These are phyloP conservation scores for Phalloptychus januarius DNA, from an alignment of 2,797 vertebrate species.

Conservation along the genomic window DNA sequence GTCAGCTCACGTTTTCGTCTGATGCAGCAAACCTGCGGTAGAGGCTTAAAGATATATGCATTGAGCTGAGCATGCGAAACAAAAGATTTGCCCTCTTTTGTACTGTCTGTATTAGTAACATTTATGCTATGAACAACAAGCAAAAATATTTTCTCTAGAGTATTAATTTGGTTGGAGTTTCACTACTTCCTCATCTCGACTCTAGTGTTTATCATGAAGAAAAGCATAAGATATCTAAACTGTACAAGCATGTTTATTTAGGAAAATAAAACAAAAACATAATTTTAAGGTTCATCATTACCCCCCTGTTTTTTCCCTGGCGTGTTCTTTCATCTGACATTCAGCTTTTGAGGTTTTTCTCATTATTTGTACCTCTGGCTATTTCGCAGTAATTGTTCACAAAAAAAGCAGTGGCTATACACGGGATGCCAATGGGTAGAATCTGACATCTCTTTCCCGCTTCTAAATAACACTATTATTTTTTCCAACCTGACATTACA, in stretches of 20 bases:
- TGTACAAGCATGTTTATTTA: conserved; percentile 5
- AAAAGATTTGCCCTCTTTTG: conserved; percentile 18
- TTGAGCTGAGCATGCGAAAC: conserved; percentile 12
- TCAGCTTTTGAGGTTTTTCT: conserved; percentile 51
- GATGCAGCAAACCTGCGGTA: conserved; percentile 28
- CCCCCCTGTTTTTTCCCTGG: conserved; percentile 11
- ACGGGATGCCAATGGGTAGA: conserved; percentile 25
- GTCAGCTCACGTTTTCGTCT: conserved; percentile 47
- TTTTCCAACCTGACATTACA: not conserved
- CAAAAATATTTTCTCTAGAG: not conserved
- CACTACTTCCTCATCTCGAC: not conserved
- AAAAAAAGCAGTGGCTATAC: conserved; percentile 25
- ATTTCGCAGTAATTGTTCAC: conserved; percentile 44
- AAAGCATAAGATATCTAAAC: not conserved
- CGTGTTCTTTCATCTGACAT: conserved; percentile 33
- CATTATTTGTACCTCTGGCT: conserved; percentile 40
- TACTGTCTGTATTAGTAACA: not conserved
- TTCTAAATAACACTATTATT: conserved; percentile 11
- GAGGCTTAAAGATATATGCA: conserved; percentile 9
- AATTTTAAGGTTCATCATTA: conserved; percentile 7
- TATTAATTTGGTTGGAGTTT: not conserved
- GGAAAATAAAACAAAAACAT: conserved; percentile 4
- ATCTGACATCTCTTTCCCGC: conserved; percentile 5
- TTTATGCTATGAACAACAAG: not conserved
- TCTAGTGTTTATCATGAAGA: not conserved